phyloP scores from a whole-genome alignment of 2,888 invertebrate genomes.

The Rhagophthalmus giganteus region DNA sequence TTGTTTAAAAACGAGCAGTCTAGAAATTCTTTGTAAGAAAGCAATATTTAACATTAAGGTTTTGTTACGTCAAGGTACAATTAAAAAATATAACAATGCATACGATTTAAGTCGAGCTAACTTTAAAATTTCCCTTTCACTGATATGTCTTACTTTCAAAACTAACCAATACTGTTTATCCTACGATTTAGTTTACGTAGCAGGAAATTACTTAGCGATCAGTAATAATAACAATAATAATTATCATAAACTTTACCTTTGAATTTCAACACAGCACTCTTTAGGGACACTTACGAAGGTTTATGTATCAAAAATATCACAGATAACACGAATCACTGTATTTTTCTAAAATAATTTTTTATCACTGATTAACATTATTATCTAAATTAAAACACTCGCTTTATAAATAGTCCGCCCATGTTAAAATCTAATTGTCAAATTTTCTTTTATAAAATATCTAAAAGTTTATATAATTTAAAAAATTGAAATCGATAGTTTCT shows the following conservation, averaged over 20 bases:
- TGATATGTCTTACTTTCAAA: conserved; percentile 34
- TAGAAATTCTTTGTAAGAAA: too few relatives aligned
- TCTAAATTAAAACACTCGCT: conserved; percentile 11
- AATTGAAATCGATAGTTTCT: too few relatives aligned
- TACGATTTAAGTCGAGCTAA: background rate
- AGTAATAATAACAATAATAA: background rate
- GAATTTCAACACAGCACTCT: background rate
- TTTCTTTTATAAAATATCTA: conserved; percentile 10
- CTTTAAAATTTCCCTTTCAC: conserved; percentile 35
- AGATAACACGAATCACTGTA: conserved; percentile 24
- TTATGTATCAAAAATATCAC: conserved; percentile 21
- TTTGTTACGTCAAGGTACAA: too few relatives aligned
- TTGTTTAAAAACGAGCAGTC: too few relatives aligned
- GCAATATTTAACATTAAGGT: too few relatives aligned
- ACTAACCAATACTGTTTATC: conserved; percentile 19
- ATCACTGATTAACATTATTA: conserved; percentile 15
- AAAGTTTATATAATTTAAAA: too few relatives aligned
- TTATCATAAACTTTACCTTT: conserved; percentile 8
- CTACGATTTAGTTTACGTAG: conserved; percentile 12
- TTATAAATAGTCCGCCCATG: conserved; percentile 6
- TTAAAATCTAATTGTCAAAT: background rate
- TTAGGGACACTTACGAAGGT: background rate
- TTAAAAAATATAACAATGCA: background rate
- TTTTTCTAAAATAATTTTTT: conserved; percentile 9
- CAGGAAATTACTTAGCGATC: conserved; percentile 7